Conservation (phyloP, 2,797 vertebrate species). For the Schizopygopsis malacanthus region DNA sequence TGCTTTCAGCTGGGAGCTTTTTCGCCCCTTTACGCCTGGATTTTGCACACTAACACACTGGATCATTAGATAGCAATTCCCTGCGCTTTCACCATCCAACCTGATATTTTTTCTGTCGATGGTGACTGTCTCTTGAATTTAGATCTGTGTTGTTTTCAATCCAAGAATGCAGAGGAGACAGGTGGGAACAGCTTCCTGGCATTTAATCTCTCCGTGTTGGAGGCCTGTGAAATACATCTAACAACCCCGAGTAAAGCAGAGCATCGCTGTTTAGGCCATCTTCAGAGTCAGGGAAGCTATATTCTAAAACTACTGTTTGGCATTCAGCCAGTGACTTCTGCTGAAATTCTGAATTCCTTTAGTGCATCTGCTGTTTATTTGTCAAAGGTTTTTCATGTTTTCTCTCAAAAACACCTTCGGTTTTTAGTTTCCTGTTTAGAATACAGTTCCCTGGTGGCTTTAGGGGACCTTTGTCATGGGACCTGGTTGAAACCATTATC, state of each 20-base stretch:
- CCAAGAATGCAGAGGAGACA: slow-evolving; percentile 49
- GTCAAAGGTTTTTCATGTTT: slow-evolving; percentile 29
- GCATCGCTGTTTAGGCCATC: slow-evolving; percentile 48
- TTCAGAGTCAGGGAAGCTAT: slow-evolving; percentile 13
- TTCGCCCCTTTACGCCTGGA: slow-evolving; percentile 27
- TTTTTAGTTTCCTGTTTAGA: slow-evolving; percentile 32
- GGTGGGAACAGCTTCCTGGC: slow-evolving; percentile 43
- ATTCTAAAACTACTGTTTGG: slow-evolving; percentile 57
- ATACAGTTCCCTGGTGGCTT: neutral
- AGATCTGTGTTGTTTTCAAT: slow-evolving; percentile 8
- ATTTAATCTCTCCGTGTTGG: slow-evolving; percentile 47
- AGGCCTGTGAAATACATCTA: slow-evolving; percentile 51
- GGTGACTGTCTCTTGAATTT: slow-evolving; percentile 41
- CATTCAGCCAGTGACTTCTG: slow-evolving; percentile 31
- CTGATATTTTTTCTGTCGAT: slow-evolving; percentile 18
- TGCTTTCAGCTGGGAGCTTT: slow-evolving; percentile 56
- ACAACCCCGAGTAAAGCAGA: slow-evolving; percentile 34
- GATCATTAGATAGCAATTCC: slow-evolving; percentile 33
- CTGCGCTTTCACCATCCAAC: slow-evolving; percentile 9
- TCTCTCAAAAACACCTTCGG: slow-evolving; percentile 25
- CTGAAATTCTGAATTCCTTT: slow-evolving; percentile 51
- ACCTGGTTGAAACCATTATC: slow-evolving; percentile 14
- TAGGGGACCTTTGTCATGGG: slow-evolving; percentile 13
- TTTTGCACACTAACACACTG: slow-evolving; percentile 26
- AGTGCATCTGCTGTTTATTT: slow-evolving; percentile 27